Percentiles rank a stretch among this genome's conserved stretches.
Conservation (phyloP, 1,140 invertebrate species). For the Bombus huntii region DNA sequence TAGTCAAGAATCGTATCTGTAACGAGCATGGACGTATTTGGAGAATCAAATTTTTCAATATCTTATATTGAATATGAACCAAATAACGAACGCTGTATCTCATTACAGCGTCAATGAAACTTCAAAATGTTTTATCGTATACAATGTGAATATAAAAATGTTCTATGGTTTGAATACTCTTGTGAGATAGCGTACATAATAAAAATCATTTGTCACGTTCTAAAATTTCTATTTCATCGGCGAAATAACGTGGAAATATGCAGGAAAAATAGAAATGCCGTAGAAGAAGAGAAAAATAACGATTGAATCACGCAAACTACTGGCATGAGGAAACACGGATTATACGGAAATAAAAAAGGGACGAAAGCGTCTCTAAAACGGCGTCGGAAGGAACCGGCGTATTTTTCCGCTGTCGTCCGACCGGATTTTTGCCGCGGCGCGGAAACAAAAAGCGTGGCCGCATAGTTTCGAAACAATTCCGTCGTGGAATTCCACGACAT, state of each 20-base stretch:
- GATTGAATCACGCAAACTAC: background rate
- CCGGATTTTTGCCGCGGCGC: conserved; percentile 48
- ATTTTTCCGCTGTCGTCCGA: conserved; percentile 58
- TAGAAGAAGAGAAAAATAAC: background rate
- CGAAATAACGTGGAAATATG: too few species aligned
- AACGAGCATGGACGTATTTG: too few species aligned
- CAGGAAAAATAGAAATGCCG: background rate
- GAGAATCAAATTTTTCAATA: background rate
- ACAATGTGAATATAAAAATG: too few species aligned
- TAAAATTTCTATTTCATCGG: too few species aligned
- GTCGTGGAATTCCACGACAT: conserved; percentile 62
- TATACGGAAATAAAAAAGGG: conserved; percentile 25
- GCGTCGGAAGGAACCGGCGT: conserved; percentile 43
- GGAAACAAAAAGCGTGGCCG: conserved; percentile 58
- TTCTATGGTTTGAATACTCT: too few species aligned
- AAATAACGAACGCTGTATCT: too few species aligned
- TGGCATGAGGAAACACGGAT: background rate
- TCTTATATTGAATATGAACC: background rate
- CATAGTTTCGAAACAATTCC: conserved; percentile 70
- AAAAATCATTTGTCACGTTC: too few species aligned
- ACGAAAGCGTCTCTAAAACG: conserved; percentile 40
- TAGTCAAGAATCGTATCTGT: conserved; percentile 1
- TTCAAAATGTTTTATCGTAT: too few species aligned
- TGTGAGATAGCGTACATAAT: too few species aligned
- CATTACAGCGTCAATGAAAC: too few species aligned